Percentiles rank a stretch among this genome's conserved stretches.
Evolutionary conservation across 2,797 vertebrate species (phyloP).

Genomic region (Pseudomugil tenellus): DNA sequence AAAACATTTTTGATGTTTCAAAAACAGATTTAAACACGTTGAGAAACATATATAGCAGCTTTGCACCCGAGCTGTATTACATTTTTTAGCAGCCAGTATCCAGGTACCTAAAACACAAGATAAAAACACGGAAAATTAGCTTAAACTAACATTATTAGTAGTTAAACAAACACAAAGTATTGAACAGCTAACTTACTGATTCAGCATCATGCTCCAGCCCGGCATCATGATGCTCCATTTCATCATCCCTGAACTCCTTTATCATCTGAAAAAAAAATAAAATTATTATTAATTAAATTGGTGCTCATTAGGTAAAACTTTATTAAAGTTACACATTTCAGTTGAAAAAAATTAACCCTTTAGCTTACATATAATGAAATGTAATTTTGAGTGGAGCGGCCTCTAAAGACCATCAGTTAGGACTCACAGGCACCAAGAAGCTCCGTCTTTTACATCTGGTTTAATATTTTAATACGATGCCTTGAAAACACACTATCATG

Average conservation of each 20-base stretch:
- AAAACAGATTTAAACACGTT: constrained; percentile 84
- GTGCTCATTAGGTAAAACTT: neutral
- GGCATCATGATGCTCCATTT: constrained; percentile 93
- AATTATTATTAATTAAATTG: neutral
- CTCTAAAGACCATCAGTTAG: neutral
- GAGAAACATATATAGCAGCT: constrained; percentile 90
- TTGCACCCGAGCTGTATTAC: constrained; percentile 93
- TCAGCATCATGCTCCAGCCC: constrained; percentile 91
- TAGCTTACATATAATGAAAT: neutral
- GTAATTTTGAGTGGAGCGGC: neutral
- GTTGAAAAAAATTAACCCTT: neutral
- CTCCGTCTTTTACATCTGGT: neutral
- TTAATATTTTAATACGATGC: neutral
- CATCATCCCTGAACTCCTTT: constrained; percentile 94
- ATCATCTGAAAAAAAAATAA: constrained; percentile 82
- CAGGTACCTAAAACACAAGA: constrained; percentile 86
- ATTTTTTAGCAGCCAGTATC: constrained; percentile 89
- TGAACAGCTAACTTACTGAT: constrained; percentile 78
- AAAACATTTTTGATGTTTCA: neutral
- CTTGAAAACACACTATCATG: neutral
- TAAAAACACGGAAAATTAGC: neutral
- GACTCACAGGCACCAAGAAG: neutral
- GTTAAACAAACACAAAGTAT: neutral
- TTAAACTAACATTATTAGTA: neutral
- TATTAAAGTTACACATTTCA: neutral